Evolutionary conservation across 2,888 invertebrate genomes (phyloP), one percentile per base, ranked within the genome.

Genomic region (Bugula neritina): DNA sequence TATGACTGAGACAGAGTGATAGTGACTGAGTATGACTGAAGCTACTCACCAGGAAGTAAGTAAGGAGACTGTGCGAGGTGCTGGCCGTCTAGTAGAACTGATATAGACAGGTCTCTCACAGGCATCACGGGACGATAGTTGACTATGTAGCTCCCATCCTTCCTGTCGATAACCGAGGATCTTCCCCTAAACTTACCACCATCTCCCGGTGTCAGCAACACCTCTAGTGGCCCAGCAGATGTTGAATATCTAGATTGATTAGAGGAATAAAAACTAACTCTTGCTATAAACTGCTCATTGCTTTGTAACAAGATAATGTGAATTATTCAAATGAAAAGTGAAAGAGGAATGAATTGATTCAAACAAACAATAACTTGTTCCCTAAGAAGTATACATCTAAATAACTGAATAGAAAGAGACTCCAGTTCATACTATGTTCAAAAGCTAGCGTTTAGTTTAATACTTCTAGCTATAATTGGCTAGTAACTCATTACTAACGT

Each of bases 101-200:
- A 86, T 72, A 96, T 90, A 76, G 87, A 85, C 54, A 95, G 84
- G 81, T 90, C 87, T 71, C 87, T 84, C 81, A 93, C 93, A 72
- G 90, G 88, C 80, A 91, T 13, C 54, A 69, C 21, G 43, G 69
- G 35, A 54, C 34, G 35, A 80, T 93, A 94, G 73, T 94, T 88
- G 2, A 93, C 87, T 78, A 94, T 91, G 78, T 90, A 91, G 63
- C 89, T 89, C 1, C 93, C 92, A 88, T 94, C 93, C 78, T 90
- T 90, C 73, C 91, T 87, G 80, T 95, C 90, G 73, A 95, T 86
- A 73, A 90, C 87, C 82, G 94, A 91, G 0, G 88, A 85, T 89
- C 91, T 90, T 71, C 90, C 86, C 69, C 91, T 87, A 2, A 78
- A 75, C 3, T 77, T 72, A 1, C 73, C 73, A 23, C 75, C 76